Percentiles rank a stretch among this genome's conserved stretches.
Conservation (phyloP, 2,113 vertebrate species). For the Cygnus buccinator region DNA sequence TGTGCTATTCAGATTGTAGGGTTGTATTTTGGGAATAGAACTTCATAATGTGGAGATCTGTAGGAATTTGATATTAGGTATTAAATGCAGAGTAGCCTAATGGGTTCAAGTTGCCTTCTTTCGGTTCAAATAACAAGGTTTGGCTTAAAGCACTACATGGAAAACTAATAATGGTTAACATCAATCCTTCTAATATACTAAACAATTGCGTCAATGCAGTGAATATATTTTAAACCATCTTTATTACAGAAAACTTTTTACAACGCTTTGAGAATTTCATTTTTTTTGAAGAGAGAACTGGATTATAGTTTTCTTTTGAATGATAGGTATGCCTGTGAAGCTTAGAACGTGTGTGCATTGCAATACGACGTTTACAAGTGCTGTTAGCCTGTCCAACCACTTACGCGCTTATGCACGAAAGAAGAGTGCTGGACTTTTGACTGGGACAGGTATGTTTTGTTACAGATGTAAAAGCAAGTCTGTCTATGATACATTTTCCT, state of each 20-base stretch:
- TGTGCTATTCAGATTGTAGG: constrained; percentile 66
- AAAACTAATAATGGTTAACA: constrained; percentile 69
- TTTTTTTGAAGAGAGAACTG: constrained; percentile 82
- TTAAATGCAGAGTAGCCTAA: constrained; percentile 61
- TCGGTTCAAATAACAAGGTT: constrained; percentile 69
- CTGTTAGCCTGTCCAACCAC: constrained; percentile 92
- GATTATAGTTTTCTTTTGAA: constrained; percentile 86
- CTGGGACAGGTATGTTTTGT: constrained; percentile 86
- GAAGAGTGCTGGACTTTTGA: constrained; percentile 87
- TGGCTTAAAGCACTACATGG: constrained; percentile 70
- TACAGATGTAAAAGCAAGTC: constrained; percentile 80
- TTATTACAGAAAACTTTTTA: constrained; percentile 79
- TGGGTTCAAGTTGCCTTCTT: constrained; percentile 59
- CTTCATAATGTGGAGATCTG: constrained; percentile 68
- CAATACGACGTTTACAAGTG: constrained; percentile 93
- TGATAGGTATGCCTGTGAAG: constrained; percentile 86
- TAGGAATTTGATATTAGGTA: constrained; percentile 64
- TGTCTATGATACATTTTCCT: constrained; percentile 76
- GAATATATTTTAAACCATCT: constrained; percentile 76
- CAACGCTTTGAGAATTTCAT: constrained; percentile 80
- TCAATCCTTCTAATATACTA: constrained; percentile 69
- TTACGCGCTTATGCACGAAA: constrained; percentile 87
- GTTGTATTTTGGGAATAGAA: constrained; percentile 69
- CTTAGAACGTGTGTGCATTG: constrained; percentile 92
- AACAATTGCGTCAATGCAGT: constrained; percentile 68